These are phyloP conservation scores for Pseudochaenichthys georgianus DNA, from an alignment of 2,797 vertebrate species.

Conservation along the genomic window DNA sequence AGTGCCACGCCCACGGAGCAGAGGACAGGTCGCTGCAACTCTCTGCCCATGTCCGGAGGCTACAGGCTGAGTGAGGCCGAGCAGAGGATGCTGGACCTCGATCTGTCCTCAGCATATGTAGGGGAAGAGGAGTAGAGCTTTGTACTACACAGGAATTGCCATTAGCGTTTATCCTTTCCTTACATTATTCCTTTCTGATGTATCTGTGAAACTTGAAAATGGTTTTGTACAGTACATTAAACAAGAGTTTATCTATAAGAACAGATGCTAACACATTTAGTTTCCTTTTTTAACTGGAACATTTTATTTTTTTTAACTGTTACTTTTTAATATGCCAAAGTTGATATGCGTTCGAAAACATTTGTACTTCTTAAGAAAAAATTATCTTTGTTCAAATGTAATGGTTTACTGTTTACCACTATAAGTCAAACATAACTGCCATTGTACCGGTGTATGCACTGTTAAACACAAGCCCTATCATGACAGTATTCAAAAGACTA, in stretches of 20 bases:
- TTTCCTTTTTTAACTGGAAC: neutral
- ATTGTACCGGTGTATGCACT: conserved; percentile 7
- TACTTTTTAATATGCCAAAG: conserved; percentile 9
- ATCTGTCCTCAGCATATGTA: conserved; percentile 84
- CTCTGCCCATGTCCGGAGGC: conserved; percentile 88
- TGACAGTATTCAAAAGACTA: conserved; percentile 11
- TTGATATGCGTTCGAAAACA: neutral
- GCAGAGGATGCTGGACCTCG: conserved; percentile 92
- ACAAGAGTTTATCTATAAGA: neutral
- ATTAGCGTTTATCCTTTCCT: neutral
- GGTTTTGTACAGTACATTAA: conserved; percentile 4
- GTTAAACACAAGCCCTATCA: conserved; percentile 3
- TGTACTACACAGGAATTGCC: neutral
- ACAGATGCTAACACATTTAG: neutral
- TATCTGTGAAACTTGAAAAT: neutral
- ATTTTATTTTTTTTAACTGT: neutral
- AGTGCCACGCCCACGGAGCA: conserved; percentile 84
- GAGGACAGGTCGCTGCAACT: conserved; percentile 88
- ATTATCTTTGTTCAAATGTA: conserved; percentile 14
- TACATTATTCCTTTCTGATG: neutral
- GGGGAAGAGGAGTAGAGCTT: conserved; percentile 72
- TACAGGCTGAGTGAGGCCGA: conserved; percentile 91
- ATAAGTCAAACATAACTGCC: neutral
- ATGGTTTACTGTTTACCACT: conserved; percentile 18
- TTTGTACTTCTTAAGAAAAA: conserved; percentile 9